Evolutionary conservation across 2,797 vertebrate genomes (phyloP).

Genomic region (Lates japonicus): DNA sequence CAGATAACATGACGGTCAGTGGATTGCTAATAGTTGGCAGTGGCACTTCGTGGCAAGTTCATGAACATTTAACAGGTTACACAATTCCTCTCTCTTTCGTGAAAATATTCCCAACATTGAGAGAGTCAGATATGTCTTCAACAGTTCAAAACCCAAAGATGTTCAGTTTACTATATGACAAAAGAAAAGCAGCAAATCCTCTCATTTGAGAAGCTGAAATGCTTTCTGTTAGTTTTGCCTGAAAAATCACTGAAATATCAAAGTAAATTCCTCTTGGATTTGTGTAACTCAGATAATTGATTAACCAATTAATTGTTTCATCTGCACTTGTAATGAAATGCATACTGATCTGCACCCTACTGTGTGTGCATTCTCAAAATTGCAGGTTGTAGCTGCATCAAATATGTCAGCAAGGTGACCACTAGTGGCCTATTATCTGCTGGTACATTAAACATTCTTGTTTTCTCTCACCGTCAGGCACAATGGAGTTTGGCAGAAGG

Average conservation of each 20-base stretch:
- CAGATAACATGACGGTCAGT: neutral
- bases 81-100: neutral
- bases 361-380: too few species aligned
- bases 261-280: neutral
- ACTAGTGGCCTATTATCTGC: neutral
- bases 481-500: slow-evolving; percentile 78
- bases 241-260: neutral
- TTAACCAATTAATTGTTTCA: neutral
- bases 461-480: slow-evolving; percentile 25
- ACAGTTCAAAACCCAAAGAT: neutral
- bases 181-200: too few species aligned
- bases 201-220: too few species aligned
- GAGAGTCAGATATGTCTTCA: too few species aligned
- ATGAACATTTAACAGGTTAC: neutral
- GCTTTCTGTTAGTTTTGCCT: neutral
- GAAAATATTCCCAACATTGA: too few species aligned
- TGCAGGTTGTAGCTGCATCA: neutral
- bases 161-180: too few species aligned
- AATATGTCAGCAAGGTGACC: neutral
- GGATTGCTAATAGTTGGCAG: neutral
- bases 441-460: neutral
- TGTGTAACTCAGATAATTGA: neutral
- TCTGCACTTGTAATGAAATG: neutral
- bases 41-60: neutral
- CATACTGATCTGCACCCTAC: neutral